Base-by-base conservation (phyloP, 2,888 invertebrate species). In the Hirudinaria manillensis region DNA sequence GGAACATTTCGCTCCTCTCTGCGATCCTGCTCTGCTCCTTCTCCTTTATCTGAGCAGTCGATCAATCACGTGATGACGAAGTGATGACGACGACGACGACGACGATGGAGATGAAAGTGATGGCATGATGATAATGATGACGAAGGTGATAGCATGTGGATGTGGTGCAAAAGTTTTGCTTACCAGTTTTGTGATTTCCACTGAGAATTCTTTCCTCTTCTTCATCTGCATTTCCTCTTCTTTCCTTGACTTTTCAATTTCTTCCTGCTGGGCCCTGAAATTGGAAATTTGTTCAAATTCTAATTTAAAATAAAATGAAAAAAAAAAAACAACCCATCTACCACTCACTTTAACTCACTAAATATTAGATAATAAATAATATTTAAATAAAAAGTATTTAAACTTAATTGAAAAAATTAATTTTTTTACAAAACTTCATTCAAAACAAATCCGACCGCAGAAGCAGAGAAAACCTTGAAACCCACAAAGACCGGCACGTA, bases 1-100 rank as follows among this genome's bases (percentile, higher is more conserved):
- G 84, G 76, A 86, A 86, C 83, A 85, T 86, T 21, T 81, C 80
- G 74, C 83, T 84, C 45, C 85, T 79, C 70, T 85, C 83, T 2
- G 81, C 77, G n/a, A 86, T 81, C 36, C 82, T 80, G 45, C 81
- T 79, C 71, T 82, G 81, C 77, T 86, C 85, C 78, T 85, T 85
- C 79, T 83, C 81, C 29, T 82, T 77, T 76, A 86, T 86, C 81
- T 86, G 86, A 19, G 78, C n/a, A n/a, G n/a, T n/a, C n/a, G n/a
- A n/a, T n/a, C 80, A 10, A 29, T 27, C 21, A 21, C 61, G 24
- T 13, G 61, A 61, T 61, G 61, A 61, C 21, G 27, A 61, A 7
- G 27, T 27, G 24, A 61, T 61, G 61, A 61, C 13, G 61, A 61
- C 21, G 10, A 45, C 13, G 45, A 16, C 16, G 10, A 45, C 16